Conservation (phyloP, 2,888 invertebrate genomes). For the Synanthedon vespiformis region DNA sequence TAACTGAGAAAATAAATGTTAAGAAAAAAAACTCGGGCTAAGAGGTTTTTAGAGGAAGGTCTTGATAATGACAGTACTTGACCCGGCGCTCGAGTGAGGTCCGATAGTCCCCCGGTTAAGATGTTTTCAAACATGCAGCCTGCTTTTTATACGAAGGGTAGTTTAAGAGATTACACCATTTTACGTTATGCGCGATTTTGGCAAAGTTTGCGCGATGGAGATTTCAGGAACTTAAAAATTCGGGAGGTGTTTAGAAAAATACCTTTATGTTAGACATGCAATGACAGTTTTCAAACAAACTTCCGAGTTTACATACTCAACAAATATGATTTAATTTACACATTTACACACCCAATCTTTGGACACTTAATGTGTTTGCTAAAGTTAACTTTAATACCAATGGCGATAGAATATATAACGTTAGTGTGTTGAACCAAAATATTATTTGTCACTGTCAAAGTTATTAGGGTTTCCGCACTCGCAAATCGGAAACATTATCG, state of each 20-base stretch:
- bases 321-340: too few species aligned
- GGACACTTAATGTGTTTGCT: too few species aligned
- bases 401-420: too few species aligned
- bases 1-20: conserved; percentile 24
- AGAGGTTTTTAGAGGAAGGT: conserved; percentile 29
- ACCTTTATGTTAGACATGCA: not conserved
- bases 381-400: too few species aligned
- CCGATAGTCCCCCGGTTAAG: conserved; percentile 16
- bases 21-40: conserved; percentile 23
- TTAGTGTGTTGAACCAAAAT: too few species aligned
- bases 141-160: conserved; percentile 5
- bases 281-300: not conserved
- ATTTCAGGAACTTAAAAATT: not conserved
- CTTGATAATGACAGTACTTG: conserved; percentile 39
- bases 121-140: conserved; percentile 16
- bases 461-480: too few species aligned
- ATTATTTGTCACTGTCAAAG: too few species aligned
- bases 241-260: not conserved
- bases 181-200: not conserved
- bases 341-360: too few species aligned
- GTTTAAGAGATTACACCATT: conserved; percentile 1
- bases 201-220: not conserved
- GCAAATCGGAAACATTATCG: too few species aligned
- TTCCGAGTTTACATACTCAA: too few species aligned
- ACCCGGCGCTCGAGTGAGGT: conserved; percentile 26